Conservation (phyloP, 2,113 vertebrate species). For the Sus scrofa region DNA sequence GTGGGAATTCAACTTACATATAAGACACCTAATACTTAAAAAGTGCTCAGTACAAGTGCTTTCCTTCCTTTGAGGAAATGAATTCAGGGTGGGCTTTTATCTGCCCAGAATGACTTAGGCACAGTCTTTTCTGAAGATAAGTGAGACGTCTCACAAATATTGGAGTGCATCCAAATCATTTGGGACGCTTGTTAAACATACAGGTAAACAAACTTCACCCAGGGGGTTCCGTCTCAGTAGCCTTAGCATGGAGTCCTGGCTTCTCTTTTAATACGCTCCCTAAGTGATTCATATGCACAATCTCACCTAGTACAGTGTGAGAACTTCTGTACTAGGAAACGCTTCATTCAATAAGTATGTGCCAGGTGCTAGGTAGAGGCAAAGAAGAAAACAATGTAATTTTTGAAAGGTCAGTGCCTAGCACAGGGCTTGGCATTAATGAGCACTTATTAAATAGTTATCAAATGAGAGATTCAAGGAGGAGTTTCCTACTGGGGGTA, state of each 20-base stretch:
- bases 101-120: not conserved
- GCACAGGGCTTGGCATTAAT: not conserved
- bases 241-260: not conserved
- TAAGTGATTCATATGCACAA: not conserved
- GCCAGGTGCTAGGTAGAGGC: not conserved
- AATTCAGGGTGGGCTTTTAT: not conserved
- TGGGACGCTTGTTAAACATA: not conserved
- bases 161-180: not conserved
- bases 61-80: constrained; percentile 13
- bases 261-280: not conserved
- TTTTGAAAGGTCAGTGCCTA: not conserved
- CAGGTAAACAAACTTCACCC: not conserved
- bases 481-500: not conserved
- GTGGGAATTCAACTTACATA: not conserved
- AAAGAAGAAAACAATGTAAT: not conserved
- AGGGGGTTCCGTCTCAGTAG: not conserved
- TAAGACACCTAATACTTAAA: not conserved
- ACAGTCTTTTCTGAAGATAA: not conserved
- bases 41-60: not conserved
- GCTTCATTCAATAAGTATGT: not conserved
- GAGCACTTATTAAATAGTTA: not conserved
- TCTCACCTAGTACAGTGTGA: no score
- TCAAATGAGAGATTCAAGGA: not conserved
- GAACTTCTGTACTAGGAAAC: not conserved
- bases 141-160: not conserved